Percentiles rank a stretch among this genome's conserved stretches.
Conservation (phyloP, 2,888 invertebrate genomes). For the Athalia cordata region DNA sequence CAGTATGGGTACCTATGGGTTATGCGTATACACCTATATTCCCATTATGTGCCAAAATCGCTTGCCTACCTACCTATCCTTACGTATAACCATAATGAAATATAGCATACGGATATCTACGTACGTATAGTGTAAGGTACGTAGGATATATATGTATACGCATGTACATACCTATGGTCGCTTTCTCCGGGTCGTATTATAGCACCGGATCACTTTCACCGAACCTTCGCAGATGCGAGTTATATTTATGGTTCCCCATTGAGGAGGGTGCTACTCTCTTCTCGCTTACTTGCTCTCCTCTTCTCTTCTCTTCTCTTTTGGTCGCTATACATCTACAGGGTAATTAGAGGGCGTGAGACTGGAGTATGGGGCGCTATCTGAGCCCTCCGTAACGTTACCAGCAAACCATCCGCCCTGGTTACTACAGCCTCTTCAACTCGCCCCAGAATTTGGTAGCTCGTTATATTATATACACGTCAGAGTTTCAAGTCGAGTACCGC, state of each 20-base stretch:
- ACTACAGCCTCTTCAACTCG: neutral
- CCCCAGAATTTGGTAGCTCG: slow-evolving; percentile 55
- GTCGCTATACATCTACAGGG: slow-evolving; percentile 63
- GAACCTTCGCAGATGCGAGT: slow-evolving; percentile 62
- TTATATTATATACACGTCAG: slow-evolving; percentile 46
- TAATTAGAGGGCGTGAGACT: slow-evolving; percentile 72
- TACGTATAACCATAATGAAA: neutral
- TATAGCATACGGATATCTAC: neutral
- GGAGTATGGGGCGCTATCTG: slow-evolving; percentile 62
- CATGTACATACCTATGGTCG: neutral
- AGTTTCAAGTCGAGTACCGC: neutral
- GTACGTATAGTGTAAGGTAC: neutral
- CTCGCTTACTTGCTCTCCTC: slow-evolving; percentile 7
- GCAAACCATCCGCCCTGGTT: slow-evolving; percentile 49
- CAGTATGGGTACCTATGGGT: neutral
- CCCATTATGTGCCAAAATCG: slow-evolving; percentile 3
- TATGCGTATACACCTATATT: slow-evolving; percentile 6
- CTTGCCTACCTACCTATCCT: neutral
- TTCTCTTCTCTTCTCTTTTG: too few relatives aligned
- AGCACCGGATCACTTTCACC: slow-evolving; percentile 59
- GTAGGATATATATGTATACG: neutral
- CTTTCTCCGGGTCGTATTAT: neutral
- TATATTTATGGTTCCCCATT: slow-evolving; percentile 62
- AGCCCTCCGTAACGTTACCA: slow-evolving; percentile 57
- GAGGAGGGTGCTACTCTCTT: slow-evolving; percentile 5